Evolutionary conservation across 35 echinoderm and acorn worm species (phyloP), one percentile per base, ranked within the genome.

Genomic region (Diadema setosum): DNA sequence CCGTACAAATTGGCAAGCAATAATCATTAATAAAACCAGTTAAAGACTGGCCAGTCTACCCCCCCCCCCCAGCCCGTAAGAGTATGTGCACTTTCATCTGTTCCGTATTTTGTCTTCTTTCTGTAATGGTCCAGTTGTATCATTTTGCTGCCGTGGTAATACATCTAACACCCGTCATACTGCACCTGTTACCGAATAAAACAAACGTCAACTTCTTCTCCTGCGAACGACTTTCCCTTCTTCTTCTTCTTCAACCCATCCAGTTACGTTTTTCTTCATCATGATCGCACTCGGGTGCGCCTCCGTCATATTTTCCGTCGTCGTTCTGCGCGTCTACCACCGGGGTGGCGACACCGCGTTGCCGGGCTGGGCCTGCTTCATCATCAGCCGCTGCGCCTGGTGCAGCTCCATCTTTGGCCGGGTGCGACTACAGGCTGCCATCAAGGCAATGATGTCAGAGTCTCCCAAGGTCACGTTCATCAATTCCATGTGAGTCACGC

Each of bases 261-360:
- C 27, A 84, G 83, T 61, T n/a, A 86, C 83, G 12, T 86, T 65
- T 23, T 86, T 86, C 83, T 86, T 86, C 60, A 64, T 64, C 12
- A 86, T 86, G 83, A 64, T 86, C 35, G 58, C 61, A 30, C 42
- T 86, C 1, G 83, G 83, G 17, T 86, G 83, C 48, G 58, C 50
- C 5, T 86, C 83, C 5, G 61, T 86, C 24, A 35, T 86, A n/a
- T 86, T 25, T 69, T 58, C 45, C 25, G 83, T 86, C 12, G 70
- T 69, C 40, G 83, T 86, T 20, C 83, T 86, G 20, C 83, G 83
- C 3, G 17, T 86, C 24, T 86, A 44, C 35, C 61, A 67, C 61
- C 23, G 45, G n/a, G 83, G 83, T 8, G 83, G 83, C 1, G 61
- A 86, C 17, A 44, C 44, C 5, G 58, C 83, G 1, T n/a, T 86